Conservation (phyloP, 2,888 invertebrate species). For the Pediacus dermestoides region DNA sequence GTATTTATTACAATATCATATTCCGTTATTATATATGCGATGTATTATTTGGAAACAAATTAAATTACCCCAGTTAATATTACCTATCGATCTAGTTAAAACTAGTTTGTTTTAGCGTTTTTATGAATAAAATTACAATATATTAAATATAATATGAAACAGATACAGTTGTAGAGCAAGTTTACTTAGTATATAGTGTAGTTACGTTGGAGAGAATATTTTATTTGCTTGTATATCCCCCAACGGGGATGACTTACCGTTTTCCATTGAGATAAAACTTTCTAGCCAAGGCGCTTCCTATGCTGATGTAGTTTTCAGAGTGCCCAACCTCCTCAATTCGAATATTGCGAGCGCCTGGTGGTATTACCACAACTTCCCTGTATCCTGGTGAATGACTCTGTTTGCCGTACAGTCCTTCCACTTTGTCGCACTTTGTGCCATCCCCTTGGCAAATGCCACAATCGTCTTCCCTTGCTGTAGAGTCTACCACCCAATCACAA, state of each 20-base stretch:
- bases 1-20: too few species aligned
- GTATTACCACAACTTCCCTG: constrained; percentile 67
- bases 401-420: constrained; percentile 56
- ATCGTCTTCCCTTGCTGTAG: constrained; percentile 72
- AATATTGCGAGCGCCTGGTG: constrained; percentile 76
- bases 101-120: too few species aligned
- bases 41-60: too few species aligned
- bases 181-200: too few species aligned
- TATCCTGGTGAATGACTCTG: constrained; percentile 53
- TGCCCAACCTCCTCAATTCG: constrained; percentile 71
- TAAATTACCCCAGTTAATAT: too few species aligned
- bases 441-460: constrained; percentile 86
- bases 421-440: constrained; percentile 74
- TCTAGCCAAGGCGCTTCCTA: constrained; percentile 65
- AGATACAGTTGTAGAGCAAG: too few species aligned
- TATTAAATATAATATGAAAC: too few species aligned
- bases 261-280: constrained; percentile 77
- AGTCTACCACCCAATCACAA: constrained; percentile 87
- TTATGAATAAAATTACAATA: too few species aligned
- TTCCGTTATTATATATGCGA: too few species aligned
- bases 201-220: not conserved
- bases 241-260: constrained; percentile 53
- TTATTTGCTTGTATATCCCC: constrained; percentile 1
- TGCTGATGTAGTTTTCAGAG: constrained; percentile 76
- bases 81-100: too few species aligned